Evolutionary conservation across 2,113 vertebrate species (phyloP).

Genomic region (Podarcis cretensis): DNA sequence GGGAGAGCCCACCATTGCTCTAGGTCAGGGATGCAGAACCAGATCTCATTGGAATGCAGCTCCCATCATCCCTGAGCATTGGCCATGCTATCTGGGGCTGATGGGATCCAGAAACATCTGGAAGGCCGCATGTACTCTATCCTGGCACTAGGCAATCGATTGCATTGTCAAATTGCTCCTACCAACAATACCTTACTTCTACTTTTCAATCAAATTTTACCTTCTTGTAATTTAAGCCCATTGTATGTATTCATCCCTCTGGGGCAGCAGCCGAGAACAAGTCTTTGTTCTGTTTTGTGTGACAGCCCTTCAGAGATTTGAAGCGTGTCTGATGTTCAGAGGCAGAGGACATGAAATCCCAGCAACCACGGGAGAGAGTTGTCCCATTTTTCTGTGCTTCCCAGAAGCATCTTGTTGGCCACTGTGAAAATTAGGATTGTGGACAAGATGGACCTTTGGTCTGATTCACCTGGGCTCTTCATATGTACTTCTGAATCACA

Average conservation of each 20-base stretch:
- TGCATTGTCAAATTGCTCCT: too few species aligned
- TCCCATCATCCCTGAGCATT: not conserved
- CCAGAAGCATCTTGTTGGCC: not conserved
- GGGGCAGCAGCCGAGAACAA: too few species aligned
- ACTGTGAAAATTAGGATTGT: not conserved
- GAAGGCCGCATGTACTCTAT: too few species aligned
- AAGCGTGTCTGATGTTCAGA: not conserved
- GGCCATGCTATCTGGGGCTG: not conserved
- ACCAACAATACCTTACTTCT: too few species aligned
- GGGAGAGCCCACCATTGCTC: not conserved
- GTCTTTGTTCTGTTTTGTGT: too few species aligned
- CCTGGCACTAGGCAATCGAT: too few species aligned
- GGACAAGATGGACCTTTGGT: not conserved
- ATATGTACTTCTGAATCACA: not conserved
- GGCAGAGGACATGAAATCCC: not conserved
- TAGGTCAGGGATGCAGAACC: not conserved
- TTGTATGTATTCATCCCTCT: too few species aligned
- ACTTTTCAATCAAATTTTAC: too few species aligned
- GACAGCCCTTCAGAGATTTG: too few species aligned
- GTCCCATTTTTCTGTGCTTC: not conserved
- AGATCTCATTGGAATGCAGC: not conserved
- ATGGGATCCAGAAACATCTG: not conserved
- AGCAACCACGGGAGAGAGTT: not conserved
- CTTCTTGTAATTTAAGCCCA: too few species aligned
- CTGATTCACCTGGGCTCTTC: not conserved